Evolutionary conservation across 2,888 invertebrate species (phyloP).

Genomic region (Antheraea assamensis): DNA sequence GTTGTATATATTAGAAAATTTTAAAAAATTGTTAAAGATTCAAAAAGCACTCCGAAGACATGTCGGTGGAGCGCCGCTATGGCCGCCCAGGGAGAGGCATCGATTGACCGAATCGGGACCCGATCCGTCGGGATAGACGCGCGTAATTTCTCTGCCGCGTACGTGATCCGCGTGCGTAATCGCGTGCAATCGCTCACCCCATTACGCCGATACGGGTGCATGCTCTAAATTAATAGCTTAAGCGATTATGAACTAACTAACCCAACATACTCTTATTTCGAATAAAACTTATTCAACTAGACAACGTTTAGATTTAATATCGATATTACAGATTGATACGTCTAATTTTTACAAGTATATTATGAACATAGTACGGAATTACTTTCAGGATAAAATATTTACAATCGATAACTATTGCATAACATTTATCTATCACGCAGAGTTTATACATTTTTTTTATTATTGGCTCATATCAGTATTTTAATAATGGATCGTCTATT

Average conservation of each 20-base stretch:
- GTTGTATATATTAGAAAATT: background rate
- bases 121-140: slow-evolving; percentile 67
- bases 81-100: slow-evolving; percentile 51
- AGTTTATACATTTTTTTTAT: too few species aligned
- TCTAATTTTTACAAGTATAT: background rate
- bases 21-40: background rate
- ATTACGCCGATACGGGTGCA: slow-evolving; percentile 53
- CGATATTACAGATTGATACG: too few species aligned
- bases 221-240: slow-evolving; percentile 17
- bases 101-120: slow-evolving; percentile 74
- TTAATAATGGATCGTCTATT: background rate
- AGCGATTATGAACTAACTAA: background rate
- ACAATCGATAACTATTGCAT: background rate
- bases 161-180: slow-evolving; percentile 72
- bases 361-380: background rate
- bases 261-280: too few species aligned
- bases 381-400: background rate
- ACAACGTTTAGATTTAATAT: too few species aligned
- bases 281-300: too few species aligned
- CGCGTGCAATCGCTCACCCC: slow-evolving; percentile 68
- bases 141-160: slow-evolving; percentile 71
- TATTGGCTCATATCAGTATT: background rate
- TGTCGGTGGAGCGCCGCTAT: slow-evolving; percentile 10
- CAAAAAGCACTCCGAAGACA: background rate
- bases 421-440: too few species aligned